Conservation (phyloP, 2,797 vertebrate genomes). For the Rhinophrynus dorsalis region DNA sequence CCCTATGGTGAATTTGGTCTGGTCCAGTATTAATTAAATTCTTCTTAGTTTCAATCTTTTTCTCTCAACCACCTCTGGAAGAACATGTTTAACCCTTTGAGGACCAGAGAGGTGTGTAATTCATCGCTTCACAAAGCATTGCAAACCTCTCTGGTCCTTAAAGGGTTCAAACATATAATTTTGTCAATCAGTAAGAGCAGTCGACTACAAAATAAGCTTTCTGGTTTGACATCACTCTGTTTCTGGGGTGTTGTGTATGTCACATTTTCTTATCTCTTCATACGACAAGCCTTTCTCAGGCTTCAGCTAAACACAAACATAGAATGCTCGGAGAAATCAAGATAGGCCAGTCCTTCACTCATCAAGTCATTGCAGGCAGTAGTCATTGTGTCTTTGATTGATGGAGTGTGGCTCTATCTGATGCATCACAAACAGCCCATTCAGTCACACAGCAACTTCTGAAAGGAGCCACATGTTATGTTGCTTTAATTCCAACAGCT, state of each 20-base stretch:
- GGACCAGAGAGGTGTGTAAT: too few relatives aligned
- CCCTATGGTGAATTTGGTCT: too few relatives aligned
- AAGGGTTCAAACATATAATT: too few relatives aligned
- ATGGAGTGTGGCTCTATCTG: conserved; percentile 41
- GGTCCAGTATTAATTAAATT: too few relatives aligned
- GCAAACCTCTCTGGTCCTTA: too few relatives aligned
- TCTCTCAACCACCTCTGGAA: too few relatives aligned
- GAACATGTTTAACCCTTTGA: too few relatives aligned
- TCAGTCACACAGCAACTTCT: conserved; percentile 12
- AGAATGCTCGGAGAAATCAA: conserved; percentile 37
- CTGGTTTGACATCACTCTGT: conserved; percentile 26
- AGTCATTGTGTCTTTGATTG: conserved; percentile 45
- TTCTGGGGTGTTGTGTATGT: conserved; percentile 31
- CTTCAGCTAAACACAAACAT: conserved; percentile 29
- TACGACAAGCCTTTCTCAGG: conserved; percentile 34
- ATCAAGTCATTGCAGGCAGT: conserved; percentile 31
- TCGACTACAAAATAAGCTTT: not conserved
- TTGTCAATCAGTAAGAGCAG: too few relatives aligned
- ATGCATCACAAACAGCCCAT: conserved; percentile 32
- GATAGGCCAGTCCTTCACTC: conserved; percentile 43
- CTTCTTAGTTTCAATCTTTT: too few relatives aligned
- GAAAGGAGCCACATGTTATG: conserved; percentile 30
- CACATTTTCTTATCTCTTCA: conserved; percentile 38
- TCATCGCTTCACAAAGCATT: too few relatives aligned
- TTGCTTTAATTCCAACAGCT: conserved; percentile 22